Percentiles rank a stretch among this genome's conserved stretches.
These are phyloP conservation scores for Crotalus viridis DNA, from an alignment of 2,113 vertebrate species.

Conservation along the genomic window DNA sequence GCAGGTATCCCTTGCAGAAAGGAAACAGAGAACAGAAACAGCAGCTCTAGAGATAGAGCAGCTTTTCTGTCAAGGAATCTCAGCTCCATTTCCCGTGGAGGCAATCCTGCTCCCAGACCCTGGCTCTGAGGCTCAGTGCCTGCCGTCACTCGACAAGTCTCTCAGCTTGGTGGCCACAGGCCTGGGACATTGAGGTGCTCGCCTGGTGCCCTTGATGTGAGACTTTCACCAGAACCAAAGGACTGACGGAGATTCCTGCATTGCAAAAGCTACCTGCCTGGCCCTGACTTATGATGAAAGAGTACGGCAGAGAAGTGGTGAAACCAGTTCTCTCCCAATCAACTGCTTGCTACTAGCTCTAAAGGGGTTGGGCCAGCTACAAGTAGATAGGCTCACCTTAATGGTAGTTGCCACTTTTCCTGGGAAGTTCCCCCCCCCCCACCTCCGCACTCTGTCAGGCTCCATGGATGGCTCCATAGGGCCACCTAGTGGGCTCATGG, in stretches of 20 bases:
- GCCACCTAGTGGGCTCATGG: neutral
- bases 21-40: conserved; percentile 12
- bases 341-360: conserved; percentile 20
- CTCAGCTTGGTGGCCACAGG: neutral
- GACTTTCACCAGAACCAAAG: neutral
- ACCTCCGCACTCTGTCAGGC: neutral
- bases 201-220: neutral
- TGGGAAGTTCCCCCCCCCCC: neutral
- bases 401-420: conserved; percentile 21
- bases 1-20: neutral
- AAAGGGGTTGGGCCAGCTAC: conserved; percentile 25
- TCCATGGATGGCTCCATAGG: neutral
- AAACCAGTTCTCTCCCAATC: conserved; percentile 31
- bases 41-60: neutral
- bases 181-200: neutral
- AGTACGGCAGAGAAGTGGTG: conserved; percentile 27
- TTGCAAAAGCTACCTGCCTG: conserved; percentile 26
- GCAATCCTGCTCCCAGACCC: neutral
- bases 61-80: neutral
- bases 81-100: conserved; percentile 5
- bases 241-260: neutral
- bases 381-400: conserved; percentile 28
- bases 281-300: conserved; percentile 31
- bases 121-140: neutral
- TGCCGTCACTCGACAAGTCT: neutral